Percentiles rank a stretch among this genome's conserved stretches.
Evolutionary conservation across 37 sponge, comb jelly and placozoan species (phyloP).

Genomic region (Theonella swinhoei): DNA sequence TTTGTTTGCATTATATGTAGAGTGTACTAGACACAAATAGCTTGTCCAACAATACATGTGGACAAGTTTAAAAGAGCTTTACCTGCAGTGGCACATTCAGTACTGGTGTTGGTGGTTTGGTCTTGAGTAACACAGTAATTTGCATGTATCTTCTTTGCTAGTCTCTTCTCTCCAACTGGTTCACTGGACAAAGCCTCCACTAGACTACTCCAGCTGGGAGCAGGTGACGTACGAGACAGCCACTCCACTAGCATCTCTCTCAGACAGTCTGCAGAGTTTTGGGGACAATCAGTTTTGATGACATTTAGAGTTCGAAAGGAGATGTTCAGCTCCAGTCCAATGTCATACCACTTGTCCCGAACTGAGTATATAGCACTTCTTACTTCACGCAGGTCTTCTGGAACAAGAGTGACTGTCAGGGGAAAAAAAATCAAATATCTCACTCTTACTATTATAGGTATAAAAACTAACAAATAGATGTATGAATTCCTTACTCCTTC

Average conservation of each 20-base stretch:
- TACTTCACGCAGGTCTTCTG: not conserved
- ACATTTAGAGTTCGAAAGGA: not conserved
- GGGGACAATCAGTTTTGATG: not conserved
- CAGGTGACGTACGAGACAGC: not conserved
- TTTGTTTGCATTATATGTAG: no score
- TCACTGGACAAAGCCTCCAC: not conserved
- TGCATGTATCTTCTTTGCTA: not conserved
- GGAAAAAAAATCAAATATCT: no score
- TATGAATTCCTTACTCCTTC: no score
- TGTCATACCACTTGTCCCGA: not conserved
- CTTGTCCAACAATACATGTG: no score
- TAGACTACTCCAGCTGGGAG: not conserved
- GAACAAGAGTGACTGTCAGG: no score
- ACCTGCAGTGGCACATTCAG: no score
- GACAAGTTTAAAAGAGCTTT: no score
- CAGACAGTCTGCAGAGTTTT: not conserved
- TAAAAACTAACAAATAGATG: no score
- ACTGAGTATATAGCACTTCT: not conserved
- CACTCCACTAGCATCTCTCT: not conserved
- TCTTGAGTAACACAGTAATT: no score
- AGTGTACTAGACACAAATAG: no score
- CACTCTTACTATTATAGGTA: no score
- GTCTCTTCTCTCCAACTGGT: not conserved
- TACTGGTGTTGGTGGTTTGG: no score
- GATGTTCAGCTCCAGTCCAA: not conserved